Evolutionary conservation across 1,140 invertebrate genomes (phyloP), one percentile per base, ranked within the genome.

Genomic region (Lethrus apterus): DNA sequence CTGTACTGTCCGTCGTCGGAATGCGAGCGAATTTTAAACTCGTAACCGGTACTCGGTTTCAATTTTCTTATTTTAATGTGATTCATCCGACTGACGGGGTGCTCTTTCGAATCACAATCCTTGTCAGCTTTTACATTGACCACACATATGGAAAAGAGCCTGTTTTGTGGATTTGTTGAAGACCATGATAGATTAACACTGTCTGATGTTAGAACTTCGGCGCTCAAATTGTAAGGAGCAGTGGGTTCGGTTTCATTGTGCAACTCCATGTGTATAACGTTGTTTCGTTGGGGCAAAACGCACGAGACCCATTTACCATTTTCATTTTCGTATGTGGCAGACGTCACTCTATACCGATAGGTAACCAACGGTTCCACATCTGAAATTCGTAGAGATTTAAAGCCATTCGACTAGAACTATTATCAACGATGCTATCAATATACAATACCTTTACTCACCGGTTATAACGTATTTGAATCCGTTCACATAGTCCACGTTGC

Each of bases 41-140:
- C 72, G 55, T 82, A 82, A 7, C 73, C 55, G 23, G 73, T 78
- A 59, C 72, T 77, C 19, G 78, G 73, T 53, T 66, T 75, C n/a
- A 82, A 58, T 47, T 72, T 68, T 31, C 65, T 64, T 4, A 80
- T 58, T 19, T 64, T 59, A n/a, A n/a, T n/a, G n/a, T n/a, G n/a
- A n/a, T n/a, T n/a, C n/a, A n/a, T n/a, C n/a, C n/a, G n/a, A n/a
- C n/a, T n/a, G n/a, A n/a, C n/a, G n/a, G n/a, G n/a, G n/a, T n/a
- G n/a, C n/a, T n/a, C n/a, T n/a, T n/a, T n/a, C n/a, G n/a, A n/a
- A n/a, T n/a, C n/a, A n/a, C n/a, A n/a, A n/a, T n/a, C n/a, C n/a
- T 24, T 26, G 5, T 35, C 35, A 20, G 19, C 14, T 18, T 32
- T 17, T 24, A 21, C 13, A 2, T 9, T n/a, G 21, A n/a, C n/a